Conservation (phyloP, 2,797 vertebrate species). For the Mus minutoides region DNA sequence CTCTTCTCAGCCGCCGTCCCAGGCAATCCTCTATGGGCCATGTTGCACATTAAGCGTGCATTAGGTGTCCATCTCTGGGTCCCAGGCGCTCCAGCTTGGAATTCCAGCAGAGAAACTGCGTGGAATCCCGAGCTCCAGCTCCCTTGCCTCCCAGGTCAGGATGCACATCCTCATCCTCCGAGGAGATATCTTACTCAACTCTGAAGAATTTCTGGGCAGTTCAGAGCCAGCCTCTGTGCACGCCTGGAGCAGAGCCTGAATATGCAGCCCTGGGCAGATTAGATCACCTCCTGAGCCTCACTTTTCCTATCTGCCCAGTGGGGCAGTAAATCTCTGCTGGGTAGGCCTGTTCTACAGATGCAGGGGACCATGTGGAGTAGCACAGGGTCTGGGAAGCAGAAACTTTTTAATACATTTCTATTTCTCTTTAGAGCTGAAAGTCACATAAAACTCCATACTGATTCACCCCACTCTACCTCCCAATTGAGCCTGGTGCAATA, state of each 20-base stretch:
- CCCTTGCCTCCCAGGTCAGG: background rate
- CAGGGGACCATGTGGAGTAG: background rate
- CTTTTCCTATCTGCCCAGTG: conserved; percentile 62
- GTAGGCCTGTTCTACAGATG: background rate
- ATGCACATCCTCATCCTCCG: background rate
- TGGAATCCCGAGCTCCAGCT: background rate
- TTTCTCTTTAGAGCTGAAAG: background rate
- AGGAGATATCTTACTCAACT: background rate
- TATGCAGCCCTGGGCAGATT: background rate
- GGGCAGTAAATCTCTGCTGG: background rate
- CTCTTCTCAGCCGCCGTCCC: background rate
- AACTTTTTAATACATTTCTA: background rate
- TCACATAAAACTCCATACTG: background rate
- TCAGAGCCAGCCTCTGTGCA: background rate
- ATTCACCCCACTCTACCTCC: background rate
- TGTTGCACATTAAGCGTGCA: background rate
- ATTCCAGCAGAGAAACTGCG: background rate
- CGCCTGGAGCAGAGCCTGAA: background rate
- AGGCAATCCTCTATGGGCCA: background rate
- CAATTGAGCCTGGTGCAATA: background rate
- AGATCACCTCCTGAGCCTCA: background rate
- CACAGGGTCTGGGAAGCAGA: background rate
- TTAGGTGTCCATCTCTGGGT: background rate
- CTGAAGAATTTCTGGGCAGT: conserved; percentile 43
- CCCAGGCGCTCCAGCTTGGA: background rate